These are phyloP conservation scores for Theristicus caerulescens DNA, from an alignment of 2,113 vertebrate genomes.

Conservation along the genomic window DNA sequence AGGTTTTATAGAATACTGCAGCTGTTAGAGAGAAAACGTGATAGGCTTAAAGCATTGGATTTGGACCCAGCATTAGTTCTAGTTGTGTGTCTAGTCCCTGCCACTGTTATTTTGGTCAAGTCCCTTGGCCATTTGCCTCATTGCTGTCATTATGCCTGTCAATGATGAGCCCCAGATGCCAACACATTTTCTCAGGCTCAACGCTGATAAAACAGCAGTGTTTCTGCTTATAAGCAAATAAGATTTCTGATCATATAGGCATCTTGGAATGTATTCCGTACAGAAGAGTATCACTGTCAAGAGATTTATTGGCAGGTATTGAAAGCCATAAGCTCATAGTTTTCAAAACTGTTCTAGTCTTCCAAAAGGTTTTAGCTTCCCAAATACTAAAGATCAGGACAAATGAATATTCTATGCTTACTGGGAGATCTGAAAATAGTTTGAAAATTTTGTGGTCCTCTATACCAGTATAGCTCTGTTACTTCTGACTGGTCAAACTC, in stretches of 20 bases:
- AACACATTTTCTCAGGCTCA: constrained; percentile 27
- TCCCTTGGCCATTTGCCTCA: background rate
- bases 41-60: background rate
- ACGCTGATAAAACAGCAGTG: constrained; percentile 8
- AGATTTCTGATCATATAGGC: background rate
- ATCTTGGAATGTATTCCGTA: background rate
- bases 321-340: background rate
- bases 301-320: background rate
- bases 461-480: background rate
- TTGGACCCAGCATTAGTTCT: constrained; percentile 31
- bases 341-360: background rate
- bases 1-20: constrained; percentile 17
- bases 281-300: background rate
- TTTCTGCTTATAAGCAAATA: background rate
- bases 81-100: background rate
- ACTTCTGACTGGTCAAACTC: background rate
- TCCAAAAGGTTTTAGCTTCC: background rate
- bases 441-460: background rate
- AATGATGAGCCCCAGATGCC: background rate
- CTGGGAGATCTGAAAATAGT: background rate
- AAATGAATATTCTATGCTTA: background rate
- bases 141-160: background rate
- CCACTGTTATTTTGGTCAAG: background rate
- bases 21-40: background rate
- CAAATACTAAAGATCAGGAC: background rate